These are phyloP conservation scores for Pentalonia nigronervosa DNA, from an alignment of 1,140 invertebrate genomes.

Conservation along the genomic window DNA sequence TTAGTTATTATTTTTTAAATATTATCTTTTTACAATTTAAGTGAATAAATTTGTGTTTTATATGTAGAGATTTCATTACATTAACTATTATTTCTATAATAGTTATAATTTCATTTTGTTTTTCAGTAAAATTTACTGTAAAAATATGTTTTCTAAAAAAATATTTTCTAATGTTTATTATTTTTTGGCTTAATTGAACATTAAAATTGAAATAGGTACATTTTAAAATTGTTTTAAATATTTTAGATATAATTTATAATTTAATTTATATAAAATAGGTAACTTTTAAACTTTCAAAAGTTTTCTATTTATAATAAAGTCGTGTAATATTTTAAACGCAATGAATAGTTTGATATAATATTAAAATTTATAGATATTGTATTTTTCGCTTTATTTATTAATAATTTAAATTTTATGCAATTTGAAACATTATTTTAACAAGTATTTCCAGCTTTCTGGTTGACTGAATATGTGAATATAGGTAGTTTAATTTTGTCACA, in stretches of 20 bases:
- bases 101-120: not conserved
- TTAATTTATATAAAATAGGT: not conserved
- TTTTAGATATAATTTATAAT: not conserved
- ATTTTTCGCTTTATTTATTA: not conserved
- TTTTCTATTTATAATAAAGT: not conserved
- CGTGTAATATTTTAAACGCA: not conserved
- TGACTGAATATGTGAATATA: not conserved
- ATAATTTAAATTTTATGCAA: not conserved
- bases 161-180: not conserved
- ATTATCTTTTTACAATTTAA: not conserved
- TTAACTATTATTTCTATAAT: not conserved
- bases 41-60: not conserved
- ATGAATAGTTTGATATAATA: not conserved
- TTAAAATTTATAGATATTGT: not conserved
- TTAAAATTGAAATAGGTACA: not conserved
- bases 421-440: not conserved
- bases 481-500: slow-evolving; percentile 54
- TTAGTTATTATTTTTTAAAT: not conserved
- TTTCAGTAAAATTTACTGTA: not conserved
- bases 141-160: not conserved
- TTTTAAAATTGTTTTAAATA: not conserved
- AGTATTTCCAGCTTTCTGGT: not conserved
- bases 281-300: not conserved
- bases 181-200: not conserved
- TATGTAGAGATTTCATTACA: not conserved